phyloP scores from a whole-genome alignment of 1,140 invertebrate genomes.

The Drosophila subobscura region DNA sequence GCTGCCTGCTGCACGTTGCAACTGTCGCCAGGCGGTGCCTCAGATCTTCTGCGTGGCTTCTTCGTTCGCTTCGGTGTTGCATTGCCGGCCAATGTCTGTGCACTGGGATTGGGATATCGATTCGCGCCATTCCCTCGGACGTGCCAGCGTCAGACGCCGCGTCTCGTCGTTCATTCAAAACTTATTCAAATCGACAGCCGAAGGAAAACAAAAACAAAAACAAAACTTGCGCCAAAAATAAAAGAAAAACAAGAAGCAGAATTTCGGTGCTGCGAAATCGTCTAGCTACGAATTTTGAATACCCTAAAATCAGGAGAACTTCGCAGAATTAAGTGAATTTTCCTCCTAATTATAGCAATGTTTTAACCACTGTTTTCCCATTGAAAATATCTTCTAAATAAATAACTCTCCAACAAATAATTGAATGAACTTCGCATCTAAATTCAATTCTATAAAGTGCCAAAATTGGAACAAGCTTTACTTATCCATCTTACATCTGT shows the following conservation, averaged over 20 bases:
- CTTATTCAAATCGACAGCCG: constrained; percentile 43
- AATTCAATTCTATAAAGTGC: no score
- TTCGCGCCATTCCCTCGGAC: constrained; percentile 38
- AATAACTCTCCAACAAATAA: no score
- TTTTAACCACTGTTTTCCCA: no score
- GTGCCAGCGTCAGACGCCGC: constrained; percentile 37
- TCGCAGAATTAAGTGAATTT: no score
- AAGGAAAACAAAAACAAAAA: constrained; percentile 20
- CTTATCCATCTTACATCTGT: no score
- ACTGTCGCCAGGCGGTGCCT: constrained; percentile 40
- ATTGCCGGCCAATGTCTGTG: constrained; percentile 11
- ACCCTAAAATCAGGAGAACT: no score
- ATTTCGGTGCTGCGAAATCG: background rate
- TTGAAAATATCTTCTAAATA: no score
- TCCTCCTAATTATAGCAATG: no score
- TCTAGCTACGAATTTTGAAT: no score
- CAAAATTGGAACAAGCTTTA: no score
- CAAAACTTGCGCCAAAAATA: constrained; percentile 19
- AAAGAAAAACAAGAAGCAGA: background rate
- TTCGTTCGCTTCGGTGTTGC: constrained; percentile 9
- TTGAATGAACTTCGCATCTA: no score
- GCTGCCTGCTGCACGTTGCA: constrained; percentile 13
- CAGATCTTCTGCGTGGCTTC: constrained; percentile 36
- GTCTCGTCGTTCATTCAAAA: constrained; percentile 19
- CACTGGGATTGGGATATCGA: constrained; percentile 7